Evolutionary conservation across 1,140 invertebrate species (phyloP).

Genomic region (Riptortus pedestris): DNA sequence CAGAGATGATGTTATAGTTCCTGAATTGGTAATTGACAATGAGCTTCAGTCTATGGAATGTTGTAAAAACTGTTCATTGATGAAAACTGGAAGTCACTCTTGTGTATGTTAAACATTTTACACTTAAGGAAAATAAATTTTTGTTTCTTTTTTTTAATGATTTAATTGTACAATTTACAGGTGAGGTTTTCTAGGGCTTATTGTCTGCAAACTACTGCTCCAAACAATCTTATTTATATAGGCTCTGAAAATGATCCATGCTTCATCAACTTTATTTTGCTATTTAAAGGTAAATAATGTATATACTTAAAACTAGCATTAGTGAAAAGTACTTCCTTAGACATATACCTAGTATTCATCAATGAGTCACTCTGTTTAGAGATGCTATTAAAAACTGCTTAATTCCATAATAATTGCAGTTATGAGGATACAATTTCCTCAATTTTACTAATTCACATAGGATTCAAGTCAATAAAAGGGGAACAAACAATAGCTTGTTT

Average conservation of each 20-base stretch:
- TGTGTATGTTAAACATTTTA: background rate
- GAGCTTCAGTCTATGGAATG: background rate
- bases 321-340: too few relatives aligned
- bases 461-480: too few relatives aligned
- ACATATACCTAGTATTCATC: too few relatives aligned
- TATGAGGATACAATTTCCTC: too few relatives aligned
- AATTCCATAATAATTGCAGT: too few relatives aligned
- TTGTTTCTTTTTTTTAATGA: background rate
- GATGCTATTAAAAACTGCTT: too few relatives aligned
- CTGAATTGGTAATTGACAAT: background rate
- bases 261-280: slow-evolving; percentile 18
- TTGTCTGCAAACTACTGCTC: background rate
- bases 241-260: slow-evolving; percentile 16
- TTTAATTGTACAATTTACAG: background rate
- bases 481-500: too few relatives aligned
- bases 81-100: background rate
- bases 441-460: too few relatives aligned
- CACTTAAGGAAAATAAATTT: background rate
- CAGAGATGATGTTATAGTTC: slow-evolving; percentile 3
- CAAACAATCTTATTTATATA: slow-evolving; percentile 27
- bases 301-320: too few relatives aligned
- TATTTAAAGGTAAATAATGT: slow-evolving; percentile 13
- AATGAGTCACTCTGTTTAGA: too few relatives aligned
- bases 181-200: slow-evolving; percentile 23
- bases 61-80: background rate